phyloP scores from a whole-genome alignment of 2,888 invertebrate species.

The Napeogenes sylphis region DNA sequence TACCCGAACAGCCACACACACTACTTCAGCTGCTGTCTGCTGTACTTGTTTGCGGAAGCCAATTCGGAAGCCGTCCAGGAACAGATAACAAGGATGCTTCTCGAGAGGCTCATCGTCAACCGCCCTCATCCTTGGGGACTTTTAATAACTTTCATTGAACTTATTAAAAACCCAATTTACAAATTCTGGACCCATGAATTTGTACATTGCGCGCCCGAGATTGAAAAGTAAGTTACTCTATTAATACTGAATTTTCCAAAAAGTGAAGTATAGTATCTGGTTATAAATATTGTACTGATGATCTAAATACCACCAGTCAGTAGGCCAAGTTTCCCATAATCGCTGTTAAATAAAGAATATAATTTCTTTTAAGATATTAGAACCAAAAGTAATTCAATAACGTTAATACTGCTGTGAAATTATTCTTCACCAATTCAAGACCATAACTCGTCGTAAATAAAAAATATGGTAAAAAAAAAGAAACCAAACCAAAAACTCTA shows the following conservation, averaged over 20 bases:
- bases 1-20: conserved; percentile 99
- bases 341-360: too few relatives aligned
- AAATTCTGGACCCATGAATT: conserved; percentile 99
- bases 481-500: conserved; percentile 6
- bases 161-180: conserved; percentile 98
- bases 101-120: conserved; percentile 98
- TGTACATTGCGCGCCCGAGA: conserved; percentile 99
- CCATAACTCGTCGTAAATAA: background rate
- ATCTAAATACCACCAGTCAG: too few relatives aligned
- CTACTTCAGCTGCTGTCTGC: conserved; percentile 98
- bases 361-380: too few relatives aligned
- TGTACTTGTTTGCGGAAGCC: conserved; percentile 98
- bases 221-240: conserved; percentile 91
- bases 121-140: conserved; percentile 99
- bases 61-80: conserved; percentile 98
- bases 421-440: too few relatives aligned
- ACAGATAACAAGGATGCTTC: conserved; percentile 96
- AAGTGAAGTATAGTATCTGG: too few relatives aligned
- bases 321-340: too few relatives aligned
- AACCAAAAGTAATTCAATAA: too few relatives aligned
- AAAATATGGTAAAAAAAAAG: background rate
- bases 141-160: conserved; percentile 98
- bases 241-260: background rate
- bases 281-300: too few relatives aligned
- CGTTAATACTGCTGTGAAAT: too few relatives aligned